Base-by-base conservation (phyloP, 2,888 invertebrate species). In the Ormia ochracea region DNA sequence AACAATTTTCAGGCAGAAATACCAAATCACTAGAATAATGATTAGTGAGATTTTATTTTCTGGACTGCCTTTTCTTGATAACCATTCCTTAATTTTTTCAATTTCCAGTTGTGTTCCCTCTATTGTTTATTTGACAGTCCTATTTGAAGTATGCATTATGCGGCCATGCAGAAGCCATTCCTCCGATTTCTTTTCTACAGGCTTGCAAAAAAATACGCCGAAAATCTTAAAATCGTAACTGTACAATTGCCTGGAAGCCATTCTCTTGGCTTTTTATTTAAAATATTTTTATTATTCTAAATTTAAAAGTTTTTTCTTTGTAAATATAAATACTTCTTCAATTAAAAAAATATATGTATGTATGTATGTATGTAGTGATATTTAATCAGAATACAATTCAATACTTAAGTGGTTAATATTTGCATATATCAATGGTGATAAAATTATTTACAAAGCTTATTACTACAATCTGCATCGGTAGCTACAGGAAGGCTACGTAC, bases 31-130 rank as follows among this genome's bases (percentile, higher is more conserved):
- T n/a, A n/a, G n/a, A n/a, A n/a, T n/a, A n/a, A n/a, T n/a, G n/a
- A n/a, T n/a, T n/a, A n/a, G n/a, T n/a, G n/a, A n/a, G n/a, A n/a
- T n/a, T n/a, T n/a, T n/a, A n/a, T n/a, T n/a, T 82, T 91, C 91
- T 0, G 95, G 95, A 88, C 95, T 95, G 61, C 96, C 96, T 9
- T 91, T 92, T 21, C 90, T 90, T 83, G 92, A 91, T 59, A 96
- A 81, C 87, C 87, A 88, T 33, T 83, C 82, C 78, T 86, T 86
- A 91, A 93, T 93, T 87, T 91, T 89, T 31, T 90, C 89, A 68
- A 93, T 85, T 86, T 91, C 91, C 0, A 85, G 75, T 75, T 89
- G 84, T 4, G 90, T 87, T 14, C 93, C 93, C 88, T 93, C 92
- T 69, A 93, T 84, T 38, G 90, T 83, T 5, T 94, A 94, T 73